phyloP scores from a whole-genome alignment of 2,797 vertebrate species.

The Xerus rutilus region DNA sequence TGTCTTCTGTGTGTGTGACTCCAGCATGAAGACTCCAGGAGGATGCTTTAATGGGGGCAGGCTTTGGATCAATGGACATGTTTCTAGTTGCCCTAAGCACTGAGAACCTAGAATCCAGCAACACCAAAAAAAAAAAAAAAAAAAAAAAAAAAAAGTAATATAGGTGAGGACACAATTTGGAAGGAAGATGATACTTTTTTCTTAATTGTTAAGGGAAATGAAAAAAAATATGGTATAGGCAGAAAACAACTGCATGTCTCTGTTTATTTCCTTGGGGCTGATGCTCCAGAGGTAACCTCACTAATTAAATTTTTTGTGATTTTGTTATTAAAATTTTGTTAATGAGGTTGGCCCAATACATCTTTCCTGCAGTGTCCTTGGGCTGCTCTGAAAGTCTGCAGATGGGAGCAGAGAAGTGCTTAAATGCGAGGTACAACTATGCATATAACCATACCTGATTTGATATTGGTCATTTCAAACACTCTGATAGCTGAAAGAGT shows the following conservation, averaged over 20 bases:
- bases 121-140: background rate
- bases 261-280: conserved; percentile 29
- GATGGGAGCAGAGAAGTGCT: background rate
- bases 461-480: background rate
- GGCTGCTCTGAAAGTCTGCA: background rate
- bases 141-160: background rate
- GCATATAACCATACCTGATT: background rate
- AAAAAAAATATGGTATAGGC: background rate
- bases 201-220: background rate
- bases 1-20: background rate
- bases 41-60: background rate
- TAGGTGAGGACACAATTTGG: background rate
- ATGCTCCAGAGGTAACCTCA: conserved; percentile 26
- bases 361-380: background rate
- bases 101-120: background rate
- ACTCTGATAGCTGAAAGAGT: background rate
- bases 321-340: conserved; percentile 61
- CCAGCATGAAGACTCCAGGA: background rate
- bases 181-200: conserved; percentile 38
- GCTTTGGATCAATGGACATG: background rate
- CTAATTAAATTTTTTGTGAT: conserved; percentile 60
- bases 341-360: conserved; percentile 18
- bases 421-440: background rate
- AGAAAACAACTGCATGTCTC: conserved; percentile 42
- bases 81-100: background rate